phyloP scores from a whole-genome alignment of 2,888 invertebrate genomes.

The Keiferia lycopersicella region DNA sequence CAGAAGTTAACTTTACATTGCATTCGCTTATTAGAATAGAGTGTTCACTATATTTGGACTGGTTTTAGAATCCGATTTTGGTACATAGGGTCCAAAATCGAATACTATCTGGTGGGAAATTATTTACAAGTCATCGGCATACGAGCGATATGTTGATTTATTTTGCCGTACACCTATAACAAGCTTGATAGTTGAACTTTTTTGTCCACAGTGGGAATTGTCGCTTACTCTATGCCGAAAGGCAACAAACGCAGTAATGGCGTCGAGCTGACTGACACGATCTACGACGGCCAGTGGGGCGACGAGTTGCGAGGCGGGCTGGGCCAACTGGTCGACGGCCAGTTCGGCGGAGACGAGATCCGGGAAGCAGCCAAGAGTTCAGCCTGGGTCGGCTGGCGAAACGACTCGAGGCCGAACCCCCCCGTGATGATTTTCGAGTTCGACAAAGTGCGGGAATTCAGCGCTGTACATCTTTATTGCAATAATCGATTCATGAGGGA shows the following conservation, averaged over 20 bases:
- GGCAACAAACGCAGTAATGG: conserved; percentile 90
- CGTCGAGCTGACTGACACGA: conserved; percentile 90
- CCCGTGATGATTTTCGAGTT: conserved; percentile 89
- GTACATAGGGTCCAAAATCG: too few relatives aligned
- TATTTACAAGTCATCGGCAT: too few relatives aligned
- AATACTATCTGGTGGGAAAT: too few relatives aligned
- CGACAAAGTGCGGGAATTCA: conserved; percentile 93
- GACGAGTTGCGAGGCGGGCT: conserved; percentile 88
- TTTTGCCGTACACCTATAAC: too few relatives aligned
- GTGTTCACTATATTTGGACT: too few relatives aligned
- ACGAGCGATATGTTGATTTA: too few relatives aligned
- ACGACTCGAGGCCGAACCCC: conserved; percentile 84
- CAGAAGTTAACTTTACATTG: too few relatives aligned
- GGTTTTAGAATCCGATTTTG: too few relatives aligned
- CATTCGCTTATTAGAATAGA: too few relatives aligned
- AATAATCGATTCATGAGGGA: conserved; percentile 93
- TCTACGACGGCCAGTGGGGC: conserved; percentile 93
- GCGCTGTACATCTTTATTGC: conserved; percentile 89
- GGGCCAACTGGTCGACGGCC: conserved; percentile 92
- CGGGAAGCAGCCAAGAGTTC: conserved; percentile 81
- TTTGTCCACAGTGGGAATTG: conserved; percentile 85
- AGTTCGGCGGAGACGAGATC: conserved; percentile 86
- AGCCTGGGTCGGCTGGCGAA: conserved; percentile 96
- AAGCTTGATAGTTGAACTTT: neutral
- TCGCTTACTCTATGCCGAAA: conserved; percentile 93